A percentile compares a stretch with the other conserved stretches of the same genome.
phyloP scores from a whole-genome alignment of 2,888 invertebrate genomes.

The Frankliniella fusca region DNA sequence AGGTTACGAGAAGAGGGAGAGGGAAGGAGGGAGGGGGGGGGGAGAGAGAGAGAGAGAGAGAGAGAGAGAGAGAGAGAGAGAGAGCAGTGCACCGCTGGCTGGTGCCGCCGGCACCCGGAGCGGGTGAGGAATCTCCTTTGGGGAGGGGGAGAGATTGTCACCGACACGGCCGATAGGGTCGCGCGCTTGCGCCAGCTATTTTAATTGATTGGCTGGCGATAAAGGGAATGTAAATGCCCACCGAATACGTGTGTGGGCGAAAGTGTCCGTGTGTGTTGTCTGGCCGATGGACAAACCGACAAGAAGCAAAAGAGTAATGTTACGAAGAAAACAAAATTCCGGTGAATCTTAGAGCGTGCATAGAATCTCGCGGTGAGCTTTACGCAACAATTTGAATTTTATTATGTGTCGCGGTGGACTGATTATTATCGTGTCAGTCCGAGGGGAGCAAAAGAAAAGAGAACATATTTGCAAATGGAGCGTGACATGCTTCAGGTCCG shows the following conservation, averaged over 20 bases:
- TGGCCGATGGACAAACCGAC: too few relatives aligned
- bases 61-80: neutral
- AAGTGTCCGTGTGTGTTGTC: neutral
- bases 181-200: slow-evolving; percentile 10
- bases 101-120: neutral
- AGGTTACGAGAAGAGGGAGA: too few relatives aligned
- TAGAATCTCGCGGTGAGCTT: too few relatives aligned
- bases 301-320: too few relatives aligned
- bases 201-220: neutral
- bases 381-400: too few relatives aligned
- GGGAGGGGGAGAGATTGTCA: neutral
- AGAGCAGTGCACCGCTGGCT: neutral
- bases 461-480: too few relatives aligned
- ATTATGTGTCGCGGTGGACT: too few relatives aligned
- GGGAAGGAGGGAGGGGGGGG: neutral
- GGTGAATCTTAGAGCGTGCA: too few relatives aligned
- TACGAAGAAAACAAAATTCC: too few relatives aligned
- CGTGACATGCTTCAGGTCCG: too few relatives aligned
- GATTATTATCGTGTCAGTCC: too few relatives aligned
- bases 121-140: neutral
- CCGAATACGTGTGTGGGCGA: neutral
- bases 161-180: neutral
- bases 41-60: slow-evolving; percentile 5
- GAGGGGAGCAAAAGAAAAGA: too few relatives aligned
- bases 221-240: slow-evolving; percentile 7